A percentile compares a stretch with the other conserved stretches of the same genome.
These are phyloP conservation scores for Pterocles burchelli DNA, from an alignment of 2,113 vertebrate species.

Conservation along the genomic window DNA sequence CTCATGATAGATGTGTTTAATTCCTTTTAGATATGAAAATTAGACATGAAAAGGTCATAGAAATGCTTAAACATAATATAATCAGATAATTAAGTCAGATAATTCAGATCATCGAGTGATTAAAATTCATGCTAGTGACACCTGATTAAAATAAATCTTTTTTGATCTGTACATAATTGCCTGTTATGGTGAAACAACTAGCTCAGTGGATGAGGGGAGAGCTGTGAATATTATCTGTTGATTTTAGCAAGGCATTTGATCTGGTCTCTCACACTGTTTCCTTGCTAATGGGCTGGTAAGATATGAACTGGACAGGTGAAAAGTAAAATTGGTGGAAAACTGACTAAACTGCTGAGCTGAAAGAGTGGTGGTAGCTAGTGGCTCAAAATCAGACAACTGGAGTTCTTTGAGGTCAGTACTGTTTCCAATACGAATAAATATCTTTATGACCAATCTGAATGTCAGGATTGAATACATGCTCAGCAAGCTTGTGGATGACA, in stretches of 20 bases:
- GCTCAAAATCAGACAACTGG: not conserved
- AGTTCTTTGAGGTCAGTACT: not conserved
- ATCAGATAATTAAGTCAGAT: slow-evolving; percentile 55
- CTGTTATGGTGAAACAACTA: not conserved
- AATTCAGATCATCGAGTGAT: slow-evolving; percentile 37
- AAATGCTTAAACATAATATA: slow-evolving; percentile 41
- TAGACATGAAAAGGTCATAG: slow-evolving; percentile 40
- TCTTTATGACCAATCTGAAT: not conserved
- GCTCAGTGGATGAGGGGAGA: not conserved
- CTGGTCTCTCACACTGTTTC: not conserved
- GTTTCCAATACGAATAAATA: not conserved
- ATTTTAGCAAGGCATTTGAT: not conserved
- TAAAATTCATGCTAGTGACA: slow-evolving; percentile 47
- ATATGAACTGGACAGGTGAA: not conserved
- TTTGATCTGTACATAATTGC: slow-evolving; percentile 11
- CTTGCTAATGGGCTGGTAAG: not conserved
- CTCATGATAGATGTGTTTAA: not conserved
- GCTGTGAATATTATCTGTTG: not conserved
- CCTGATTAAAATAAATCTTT: slow-evolving; percentile 52
- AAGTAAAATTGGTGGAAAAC: not conserved
- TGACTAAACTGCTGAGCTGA: not conserved
- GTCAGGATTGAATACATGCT: not conserved
- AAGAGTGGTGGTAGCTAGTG: not conserved
- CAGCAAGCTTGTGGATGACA: not conserved
- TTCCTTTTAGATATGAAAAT: slow-evolving; percentile 39